phyloP scores from a whole-genome alignment of 1,140 invertebrate genomes.

The Rhopalosiphum padi region DNA sequence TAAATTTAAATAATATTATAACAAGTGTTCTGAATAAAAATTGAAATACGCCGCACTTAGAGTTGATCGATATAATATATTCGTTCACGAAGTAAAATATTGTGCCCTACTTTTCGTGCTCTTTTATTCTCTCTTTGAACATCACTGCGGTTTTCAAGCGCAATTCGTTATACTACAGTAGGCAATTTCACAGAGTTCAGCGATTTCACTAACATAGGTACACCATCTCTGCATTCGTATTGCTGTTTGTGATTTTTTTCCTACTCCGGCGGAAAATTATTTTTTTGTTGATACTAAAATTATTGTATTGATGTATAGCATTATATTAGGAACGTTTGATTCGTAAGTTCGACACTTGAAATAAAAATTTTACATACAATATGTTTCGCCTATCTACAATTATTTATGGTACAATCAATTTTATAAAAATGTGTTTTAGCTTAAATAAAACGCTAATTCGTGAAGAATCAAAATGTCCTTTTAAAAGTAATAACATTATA shows the following conservation, averaged over 20 bases:
- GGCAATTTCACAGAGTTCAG: constrained; percentile 29
- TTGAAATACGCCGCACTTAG: background rate
- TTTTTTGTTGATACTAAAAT: background rate
- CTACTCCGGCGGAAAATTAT: background rate
- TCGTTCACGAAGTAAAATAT: background rate
- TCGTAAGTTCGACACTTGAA: background rate
- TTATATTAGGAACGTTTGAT: background rate
- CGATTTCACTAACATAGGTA: background rate
- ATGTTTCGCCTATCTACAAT: background rate
- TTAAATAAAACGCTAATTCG: background rate
- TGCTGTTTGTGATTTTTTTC: background rate
- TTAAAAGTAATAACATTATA: background rate
- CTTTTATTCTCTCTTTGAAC: constrained; percentile 23
- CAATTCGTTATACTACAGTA: constrained; percentile 26
- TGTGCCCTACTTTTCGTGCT: background rate
- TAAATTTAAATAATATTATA: constrained; percentile 21
- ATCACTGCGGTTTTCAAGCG: background rate
- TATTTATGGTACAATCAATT: background rate
- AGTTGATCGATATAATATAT: background rate
- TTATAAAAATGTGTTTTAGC: background rate
- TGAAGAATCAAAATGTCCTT: background rate
- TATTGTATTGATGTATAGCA: background rate
- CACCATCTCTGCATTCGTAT: background rate
- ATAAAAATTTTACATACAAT: background rate
- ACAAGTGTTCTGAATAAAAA: background rate